These are phyloP conservation scores for Craniophora ligustri DNA, from an alignment of 2,888 invertebrate species.

Conservation along the genomic window DNA sequence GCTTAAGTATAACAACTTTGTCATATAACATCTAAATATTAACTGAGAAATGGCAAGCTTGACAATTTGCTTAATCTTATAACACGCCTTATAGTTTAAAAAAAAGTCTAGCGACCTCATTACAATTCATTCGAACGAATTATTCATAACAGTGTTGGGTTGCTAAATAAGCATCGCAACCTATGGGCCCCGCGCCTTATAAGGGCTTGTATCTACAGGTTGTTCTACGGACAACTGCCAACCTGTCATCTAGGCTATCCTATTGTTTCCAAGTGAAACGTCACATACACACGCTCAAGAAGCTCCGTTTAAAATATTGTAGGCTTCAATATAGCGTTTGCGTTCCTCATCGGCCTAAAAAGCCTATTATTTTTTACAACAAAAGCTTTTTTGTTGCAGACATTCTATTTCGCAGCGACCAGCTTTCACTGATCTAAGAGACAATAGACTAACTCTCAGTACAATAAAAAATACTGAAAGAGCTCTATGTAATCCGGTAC, in stretches of 20 bases:
- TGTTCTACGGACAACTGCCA: slow-evolving; percentile 9
- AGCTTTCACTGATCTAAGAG: slow-evolving; percentile 17
- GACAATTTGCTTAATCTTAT: slow-evolving; percentile 7
- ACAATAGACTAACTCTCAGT: slow-evolving; percentile 7
- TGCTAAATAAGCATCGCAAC: slow-evolving; percentile 34
- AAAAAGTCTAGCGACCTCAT: slow-evolving; percentile 25
- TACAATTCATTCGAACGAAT: slow-evolving; percentile 39
- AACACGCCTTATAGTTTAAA: slow-evolving; percentile 3
- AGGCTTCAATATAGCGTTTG: slow-evolving; percentile 10
- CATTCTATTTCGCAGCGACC: slow-evolving; percentile 3
- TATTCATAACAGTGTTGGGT: slow-evolving; percentile 40
- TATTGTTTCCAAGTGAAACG: slow-evolving; percentile 26
- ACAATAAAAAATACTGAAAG: slow-evolving; percentile 3
- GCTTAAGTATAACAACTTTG: background rate
- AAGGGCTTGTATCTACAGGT: slow-evolving; percentile 7
- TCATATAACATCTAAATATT: slow-evolving; percentile 21
- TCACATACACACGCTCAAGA: background rate
- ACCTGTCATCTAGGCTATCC: slow-evolving; percentile 5
- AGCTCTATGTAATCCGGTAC: slow-evolving; percentile 20
- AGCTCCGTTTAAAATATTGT: background rate
- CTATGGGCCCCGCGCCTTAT: slow-evolving; percentile 27
- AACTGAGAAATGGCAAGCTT: slow-evolving; percentile 11
- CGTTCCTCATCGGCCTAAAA: background rate
- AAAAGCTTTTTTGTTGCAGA: slow-evolving; percentile 21
- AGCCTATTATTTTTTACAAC: slow-evolving; percentile 7